These are phyloP conservation scores for Thrips palmi DNA, from an alignment of 1,140 invertebrate species.

Conservation along the genomic window DNA sequence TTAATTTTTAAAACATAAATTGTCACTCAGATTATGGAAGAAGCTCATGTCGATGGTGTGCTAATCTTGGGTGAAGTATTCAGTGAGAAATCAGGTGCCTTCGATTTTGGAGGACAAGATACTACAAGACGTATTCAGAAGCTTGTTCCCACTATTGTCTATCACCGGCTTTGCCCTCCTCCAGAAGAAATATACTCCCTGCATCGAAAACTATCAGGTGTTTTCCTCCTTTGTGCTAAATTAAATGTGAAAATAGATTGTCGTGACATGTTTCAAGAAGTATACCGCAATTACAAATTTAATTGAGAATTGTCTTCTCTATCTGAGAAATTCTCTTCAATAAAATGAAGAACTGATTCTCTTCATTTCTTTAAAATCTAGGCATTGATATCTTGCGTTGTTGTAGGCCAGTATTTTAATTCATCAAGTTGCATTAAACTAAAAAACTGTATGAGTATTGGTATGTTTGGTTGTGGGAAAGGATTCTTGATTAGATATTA, in stretches of 20 bases:
- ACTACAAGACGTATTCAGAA: constrained; percentile 57
- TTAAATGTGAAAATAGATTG: constrained; percentile 74
- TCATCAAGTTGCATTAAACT: no score
- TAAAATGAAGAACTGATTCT: no score
- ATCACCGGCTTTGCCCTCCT: constrained; percentile 85
- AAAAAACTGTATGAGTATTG: no score
- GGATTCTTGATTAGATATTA: no score
- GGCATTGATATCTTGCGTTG: no score
- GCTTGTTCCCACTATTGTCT: constrained; percentile 86
- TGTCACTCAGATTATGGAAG: constrained; percentile 61
- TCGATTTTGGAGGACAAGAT: constrained; percentile 75
- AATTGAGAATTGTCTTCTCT: no score
- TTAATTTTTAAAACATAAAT: constrained; percentile 5
- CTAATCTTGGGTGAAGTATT: constrained; percentile 93
- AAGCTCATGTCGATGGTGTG: constrained; percentile 86
- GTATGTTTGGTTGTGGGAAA: no score
- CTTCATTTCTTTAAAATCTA: no score
- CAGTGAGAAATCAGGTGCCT: constrained; percentile 44
- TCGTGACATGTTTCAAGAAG: constrained; percentile 65
- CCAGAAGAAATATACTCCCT: constrained; percentile 98
- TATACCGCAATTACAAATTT: constrained; percentile 47
- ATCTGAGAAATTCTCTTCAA: no score
- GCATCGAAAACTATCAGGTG: constrained; percentile 92
- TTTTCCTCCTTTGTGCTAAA: constrained; percentile 88
- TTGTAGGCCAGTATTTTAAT: no score